These are phyloP conservation scores for Camponotus pennsylvanicus DNA, from an alignment of 1,140 invertebrate species.

Conservation along the genomic window DNA sequence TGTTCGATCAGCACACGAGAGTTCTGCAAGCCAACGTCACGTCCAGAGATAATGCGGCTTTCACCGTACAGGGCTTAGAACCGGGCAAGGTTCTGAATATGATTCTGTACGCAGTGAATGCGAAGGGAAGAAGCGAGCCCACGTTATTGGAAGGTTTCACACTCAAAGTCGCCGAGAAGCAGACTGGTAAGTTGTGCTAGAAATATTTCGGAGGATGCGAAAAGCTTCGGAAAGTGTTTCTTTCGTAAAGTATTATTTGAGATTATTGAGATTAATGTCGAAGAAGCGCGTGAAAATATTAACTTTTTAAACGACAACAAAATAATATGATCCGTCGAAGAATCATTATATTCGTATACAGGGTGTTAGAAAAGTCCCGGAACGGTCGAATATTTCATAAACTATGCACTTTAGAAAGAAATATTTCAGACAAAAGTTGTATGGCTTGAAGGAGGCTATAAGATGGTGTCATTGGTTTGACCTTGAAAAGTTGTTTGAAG, in stretches of 20 bases:
- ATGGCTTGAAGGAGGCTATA: too few species aligned
- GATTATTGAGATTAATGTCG: neutral
- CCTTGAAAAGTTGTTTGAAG: too few species aligned
- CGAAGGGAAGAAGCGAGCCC: conserved; percentile 94
- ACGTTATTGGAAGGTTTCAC: conserved; percentile 93
- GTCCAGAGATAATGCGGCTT: conserved; percentile 88
- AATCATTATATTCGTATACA: neutral
- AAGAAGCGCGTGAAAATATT: neutral
- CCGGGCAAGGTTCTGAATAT: conserved; percentile 90
- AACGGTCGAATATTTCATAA: too few species aligned
- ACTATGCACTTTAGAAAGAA: too few species aligned
- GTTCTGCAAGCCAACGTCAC: conserved; percentile 90
- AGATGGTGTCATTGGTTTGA: too few species aligned
- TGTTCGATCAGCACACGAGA: conserved; percentile 90
- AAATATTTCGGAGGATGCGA: conserved; percentile 23
- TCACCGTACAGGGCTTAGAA: conserved; percentile 90
- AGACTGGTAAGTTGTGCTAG: conserved; percentile 89
- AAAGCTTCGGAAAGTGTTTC: neutral
- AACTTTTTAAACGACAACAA: neutral
- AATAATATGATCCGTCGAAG: neutral
- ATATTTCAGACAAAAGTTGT: too few species aligned
- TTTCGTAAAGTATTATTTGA: neutral
- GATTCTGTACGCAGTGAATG: conserved; percentile 93
- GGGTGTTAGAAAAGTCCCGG: too few species aligned
- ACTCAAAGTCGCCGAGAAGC: conserved; percentile 92